Conservation (phyloP, 2,888 invertebrate genomes). For the Mythimna impura region DNA sequence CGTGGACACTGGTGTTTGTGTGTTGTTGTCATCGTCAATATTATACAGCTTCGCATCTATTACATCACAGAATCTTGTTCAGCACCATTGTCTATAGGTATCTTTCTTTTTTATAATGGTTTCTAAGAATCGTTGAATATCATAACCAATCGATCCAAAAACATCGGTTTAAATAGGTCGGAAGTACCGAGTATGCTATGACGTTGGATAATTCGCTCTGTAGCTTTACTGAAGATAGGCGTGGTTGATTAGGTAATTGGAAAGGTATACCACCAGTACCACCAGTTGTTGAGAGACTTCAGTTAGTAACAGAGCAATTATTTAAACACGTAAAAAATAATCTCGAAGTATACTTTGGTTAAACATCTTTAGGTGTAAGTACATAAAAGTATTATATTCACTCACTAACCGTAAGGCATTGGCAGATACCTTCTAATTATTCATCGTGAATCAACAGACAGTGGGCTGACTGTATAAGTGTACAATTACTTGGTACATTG, state of each 20-base stretch:
- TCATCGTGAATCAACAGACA: conserved; percentile 60
- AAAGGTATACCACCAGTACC: background rate
- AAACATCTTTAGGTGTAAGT: conserved; percentile 29
- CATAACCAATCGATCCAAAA: background rate
- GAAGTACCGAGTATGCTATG: background rate
- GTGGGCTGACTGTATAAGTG: conserved; percentile 50
- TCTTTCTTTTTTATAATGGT: background rate
- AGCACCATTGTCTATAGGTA: background rate
- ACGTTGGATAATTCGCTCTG: background rate
- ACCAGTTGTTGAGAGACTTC: background rate
- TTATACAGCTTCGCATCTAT: conserved; percentile 18
- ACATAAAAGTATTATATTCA: conserved; percentile 38
- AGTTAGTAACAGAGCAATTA: conserved; percentile 2
- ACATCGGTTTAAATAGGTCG: too few species aligned
- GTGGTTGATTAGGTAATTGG: background rate
- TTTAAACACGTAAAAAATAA: conserved; percentile 15
- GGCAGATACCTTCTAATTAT: conserved; percentile 60
- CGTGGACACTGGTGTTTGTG: conserved; percentile 25
- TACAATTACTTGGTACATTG: conserved; percentile 51
- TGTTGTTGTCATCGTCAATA: conserved; percentile 29
- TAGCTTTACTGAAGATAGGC: background rate
- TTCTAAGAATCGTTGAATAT: background rate
- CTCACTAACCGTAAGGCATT: conserved; percentile 36
- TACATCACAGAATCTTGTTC: background rate
- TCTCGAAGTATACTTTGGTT: conserved; percentile 10